Conservation (phyloP, 2,888 invertebrate genomes). For the Nycteola revayana region DNA sequence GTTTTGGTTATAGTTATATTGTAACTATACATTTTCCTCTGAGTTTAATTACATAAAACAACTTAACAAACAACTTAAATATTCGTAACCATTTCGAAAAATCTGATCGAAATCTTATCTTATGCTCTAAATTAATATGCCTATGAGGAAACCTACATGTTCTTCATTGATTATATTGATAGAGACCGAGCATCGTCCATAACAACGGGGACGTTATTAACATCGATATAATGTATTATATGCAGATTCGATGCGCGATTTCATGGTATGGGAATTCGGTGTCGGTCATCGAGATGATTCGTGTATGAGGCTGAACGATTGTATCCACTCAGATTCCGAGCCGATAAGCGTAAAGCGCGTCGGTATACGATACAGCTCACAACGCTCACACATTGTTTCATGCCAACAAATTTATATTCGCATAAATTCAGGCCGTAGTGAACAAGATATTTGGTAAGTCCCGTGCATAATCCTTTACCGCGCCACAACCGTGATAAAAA, state of each 20-base stretch:
- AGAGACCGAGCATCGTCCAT: too few species aligned
- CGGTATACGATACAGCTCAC: slow-evolving; percentile 19
- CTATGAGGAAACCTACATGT: too few species aligned
- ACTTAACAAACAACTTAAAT: too few species aligned
- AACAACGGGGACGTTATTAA: too few species aligned
- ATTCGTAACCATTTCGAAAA: too few species aligned
- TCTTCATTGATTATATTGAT: too few species aligned
- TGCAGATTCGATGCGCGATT: slow-evolving; percentile 48
- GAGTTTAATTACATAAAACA: too few species aligned
- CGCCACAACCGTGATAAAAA: slow-evolving; percentile 38
- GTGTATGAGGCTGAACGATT: slow-evolving; percentile 50
- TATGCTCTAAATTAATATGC: too few species aligned
- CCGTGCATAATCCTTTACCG: slow-evolving; percentile 36
- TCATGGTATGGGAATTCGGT: slow-evolving; percentile 48
- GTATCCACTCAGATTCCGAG: slow-evolving; percentile 51
- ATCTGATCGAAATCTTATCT: too few species aligned
- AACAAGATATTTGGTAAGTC: slow-evolving; percentile 45
- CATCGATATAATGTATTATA: slow-evolving; percentile 33
- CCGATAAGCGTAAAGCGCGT: slow-evolving; percentile 44
- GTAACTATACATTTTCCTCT: too few species aligned
- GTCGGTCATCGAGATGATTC: slow-evolving; percentile 56
- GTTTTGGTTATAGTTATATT: too few species aligned
- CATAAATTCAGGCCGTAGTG: slow-evolving; percentile 45
- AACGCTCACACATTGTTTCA: slow-evolving; percentile 47
- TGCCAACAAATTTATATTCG: slow-evolving; percentile 52